phyloP scores from a whole-genome alignment of 2,113 vertebrate species.

The Oryzias curvinotus region DNA sequence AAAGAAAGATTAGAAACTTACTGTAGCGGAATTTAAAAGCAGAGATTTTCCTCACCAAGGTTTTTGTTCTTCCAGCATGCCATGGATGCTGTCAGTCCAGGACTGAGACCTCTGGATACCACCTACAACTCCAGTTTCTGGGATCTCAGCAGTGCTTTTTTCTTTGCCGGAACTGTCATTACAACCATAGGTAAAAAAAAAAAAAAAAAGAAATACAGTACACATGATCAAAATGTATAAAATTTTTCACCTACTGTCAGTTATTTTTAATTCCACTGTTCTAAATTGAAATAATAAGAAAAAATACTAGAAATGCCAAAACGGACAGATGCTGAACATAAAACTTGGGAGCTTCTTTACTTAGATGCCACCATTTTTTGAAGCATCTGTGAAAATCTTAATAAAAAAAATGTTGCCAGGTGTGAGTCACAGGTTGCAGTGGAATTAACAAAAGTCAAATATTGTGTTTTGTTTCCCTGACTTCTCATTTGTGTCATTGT shows the following conservation, averaged over 20 bases:
- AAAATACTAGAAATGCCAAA: too few relatives aligned
- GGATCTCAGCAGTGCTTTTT: conserved; percentile 97
- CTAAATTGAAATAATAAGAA: too few relatives aligned
- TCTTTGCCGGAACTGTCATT: conserved; percentile 98
- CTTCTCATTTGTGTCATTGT: conserved; percentile 10
- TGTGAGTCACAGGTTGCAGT: neutral
- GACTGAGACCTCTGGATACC: conserved; percentile 90
- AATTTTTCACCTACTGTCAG: too few relatives aligned
- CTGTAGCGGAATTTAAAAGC: too few relatives aligned
- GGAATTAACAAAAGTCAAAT: neutral
- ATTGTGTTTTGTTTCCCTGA: neutral
- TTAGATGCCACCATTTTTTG: too few relatives aligned
- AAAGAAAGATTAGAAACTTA: too few relatives aligned
- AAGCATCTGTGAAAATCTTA: too few relatives aligned
- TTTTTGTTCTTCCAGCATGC: conserved; percentile 80
- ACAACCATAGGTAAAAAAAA: conserved; percentile 89
- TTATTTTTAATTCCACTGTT: too few relatives aligned
- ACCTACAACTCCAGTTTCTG: conserved; percentile 92
- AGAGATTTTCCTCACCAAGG: neutral
- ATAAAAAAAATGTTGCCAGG: too few relatives aligned
- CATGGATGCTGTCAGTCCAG: conserved; percentile 89
- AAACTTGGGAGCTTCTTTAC: too few relatives aligned
- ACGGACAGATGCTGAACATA: too few relatives aligned
- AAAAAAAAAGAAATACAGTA: conserved; percentile 12
- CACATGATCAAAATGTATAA: too few relatives aligned